Evolutionary conservation across 2,797 vertebrate genomes (phyloP), one percentile per base, ranked within the genome.

Genomic region (Dromococcyx pavoninus): DNA sequence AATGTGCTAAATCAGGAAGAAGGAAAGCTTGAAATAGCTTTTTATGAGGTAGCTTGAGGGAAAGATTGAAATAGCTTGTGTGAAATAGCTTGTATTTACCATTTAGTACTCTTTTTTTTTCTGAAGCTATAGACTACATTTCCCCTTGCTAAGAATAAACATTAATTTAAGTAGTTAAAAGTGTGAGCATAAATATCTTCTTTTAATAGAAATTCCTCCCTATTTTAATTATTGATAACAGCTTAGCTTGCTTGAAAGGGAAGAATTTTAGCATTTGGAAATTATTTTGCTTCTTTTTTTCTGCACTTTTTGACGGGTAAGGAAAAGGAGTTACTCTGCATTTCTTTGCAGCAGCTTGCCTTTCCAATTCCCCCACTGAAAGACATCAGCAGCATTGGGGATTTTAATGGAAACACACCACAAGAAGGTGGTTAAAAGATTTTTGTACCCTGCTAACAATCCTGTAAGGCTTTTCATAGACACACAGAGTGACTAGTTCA

Each of bases 21-120:
- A 16, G 5, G 6, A 91, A 89, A 88, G 75, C 78, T 61, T 88
- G 72, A 93, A 94, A 87, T 58, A 89, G 75, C 62, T 86, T 76
- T 76, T 89, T 89, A 77, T 75, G 46, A 77, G n/a, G 44, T 79
- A 71, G 72, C 75, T 86, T 69, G 76, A 69, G 69, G 57, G 54
- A 61, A 91, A 88, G 75, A 16, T 85, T 83, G 33, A 83, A 95
- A 77, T 27, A 43, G 7, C 66, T 79, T 61, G 12, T 71, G 66
- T 56, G 48, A 84, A 94, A 90, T 33, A 41, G 39, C 37, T 86
- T 86, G 43, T 75, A 70, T 91, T 92, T 90, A 93, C 62, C 56
- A 70, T 41, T 88, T 72, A 85, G 28, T 60, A 53, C 19, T 56
- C 7, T 44, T 58, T n/a, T n/a, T n/a, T 46, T 87, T 88, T 51